phyloP scores from a whole-genome alignment of 2,888 invertebrate genomes.

The Pandemis heparana region DNA sequence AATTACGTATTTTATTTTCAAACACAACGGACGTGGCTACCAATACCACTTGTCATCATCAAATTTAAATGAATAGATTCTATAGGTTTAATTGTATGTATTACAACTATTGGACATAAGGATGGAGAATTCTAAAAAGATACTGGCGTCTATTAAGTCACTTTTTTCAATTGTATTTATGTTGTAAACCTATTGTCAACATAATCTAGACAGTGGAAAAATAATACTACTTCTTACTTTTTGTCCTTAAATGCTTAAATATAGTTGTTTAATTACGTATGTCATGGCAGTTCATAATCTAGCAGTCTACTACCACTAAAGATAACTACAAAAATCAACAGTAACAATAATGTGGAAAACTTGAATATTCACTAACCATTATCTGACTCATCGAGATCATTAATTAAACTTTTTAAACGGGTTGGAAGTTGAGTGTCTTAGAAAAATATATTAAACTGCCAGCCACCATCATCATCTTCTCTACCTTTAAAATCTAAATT shows the following conservation, averaged over 20 bases:
- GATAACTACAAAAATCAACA: conserved; percentile 31
- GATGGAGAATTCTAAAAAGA: background rate
- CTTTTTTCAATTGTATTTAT: background rate
- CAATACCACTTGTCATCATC: background rate
- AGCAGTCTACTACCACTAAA: conserved; percentile 39
- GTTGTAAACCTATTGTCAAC: background rate
- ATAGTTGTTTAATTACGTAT: conserved; percentile 28
- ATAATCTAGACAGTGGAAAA: background rate
- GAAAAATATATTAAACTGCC: conserved; percentile 27
- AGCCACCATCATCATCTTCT: background rate
- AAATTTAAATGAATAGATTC: background rate
- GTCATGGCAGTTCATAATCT: conserved; percentile 39
- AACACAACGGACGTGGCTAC: background rate
- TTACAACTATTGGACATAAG: background rate
- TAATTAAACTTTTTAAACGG: conserved; percentile 3
- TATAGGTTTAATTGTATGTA: background rate
- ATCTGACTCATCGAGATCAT: conserved; percentile 11
- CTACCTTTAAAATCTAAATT: background rate
- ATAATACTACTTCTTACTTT: background rate
- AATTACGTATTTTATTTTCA: conserved; percentile 28
- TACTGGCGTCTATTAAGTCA: too few species aligned
- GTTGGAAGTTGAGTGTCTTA: conserved; percentile 25
- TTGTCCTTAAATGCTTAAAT: background rate
- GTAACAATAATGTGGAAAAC: conserved; percentile 34
- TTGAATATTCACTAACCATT: conserved; percentile 40